A percentile compares a stretch with the other conserved stretches of the same genome.
Evolutionary conservation across 2,797 vertebrate species (phyloP).

Genomic region (Sandelia bainsii): DNA sequence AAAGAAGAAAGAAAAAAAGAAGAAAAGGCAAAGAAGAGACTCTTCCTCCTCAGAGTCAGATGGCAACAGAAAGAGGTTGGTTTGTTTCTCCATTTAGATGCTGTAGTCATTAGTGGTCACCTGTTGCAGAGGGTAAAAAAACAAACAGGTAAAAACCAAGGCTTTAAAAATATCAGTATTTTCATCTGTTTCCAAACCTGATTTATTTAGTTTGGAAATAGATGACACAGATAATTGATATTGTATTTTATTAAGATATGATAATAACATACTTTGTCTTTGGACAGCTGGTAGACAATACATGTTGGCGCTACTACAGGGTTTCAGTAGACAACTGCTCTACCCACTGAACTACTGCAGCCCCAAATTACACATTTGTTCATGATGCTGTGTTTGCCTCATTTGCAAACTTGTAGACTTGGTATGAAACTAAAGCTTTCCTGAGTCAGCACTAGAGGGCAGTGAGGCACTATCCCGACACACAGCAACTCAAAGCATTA

Average conservation of each 20-base stretch:
- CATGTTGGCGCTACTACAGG: no score
- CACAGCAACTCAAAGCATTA: not conserved
- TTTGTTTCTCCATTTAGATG: not conserved
- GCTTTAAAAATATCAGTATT: not conserved
- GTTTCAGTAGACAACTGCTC: no score
- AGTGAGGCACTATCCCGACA: constrained; percentile 43
- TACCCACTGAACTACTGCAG: no score
- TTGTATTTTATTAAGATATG: no score
- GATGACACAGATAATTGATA: no score
- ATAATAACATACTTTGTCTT: no score
- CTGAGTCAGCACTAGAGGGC: constrained; percentile 77
- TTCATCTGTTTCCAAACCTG: no score
- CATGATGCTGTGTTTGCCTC: not conserved
- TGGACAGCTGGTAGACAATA: no score
- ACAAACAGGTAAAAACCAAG: not conserved
- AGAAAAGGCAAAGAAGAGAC: constrained; percentile 79
- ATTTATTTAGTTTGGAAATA: no score
- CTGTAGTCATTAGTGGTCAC: not conserved
- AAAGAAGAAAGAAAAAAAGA: constrained; percentile 86
- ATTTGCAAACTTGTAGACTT: not conserved
- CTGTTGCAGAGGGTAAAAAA: not conserved
- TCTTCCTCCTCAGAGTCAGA: constrained; percentile 72
- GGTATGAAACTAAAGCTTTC: not conserved
- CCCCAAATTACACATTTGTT: not conserved
- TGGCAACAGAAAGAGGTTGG: constrained; percentile 78